These are phyloP conservation scores for Anarrhichthys ocellatus DNA, from an alignment of 2,113 vertebrate species.

Conservation along the genomic window DNA sequence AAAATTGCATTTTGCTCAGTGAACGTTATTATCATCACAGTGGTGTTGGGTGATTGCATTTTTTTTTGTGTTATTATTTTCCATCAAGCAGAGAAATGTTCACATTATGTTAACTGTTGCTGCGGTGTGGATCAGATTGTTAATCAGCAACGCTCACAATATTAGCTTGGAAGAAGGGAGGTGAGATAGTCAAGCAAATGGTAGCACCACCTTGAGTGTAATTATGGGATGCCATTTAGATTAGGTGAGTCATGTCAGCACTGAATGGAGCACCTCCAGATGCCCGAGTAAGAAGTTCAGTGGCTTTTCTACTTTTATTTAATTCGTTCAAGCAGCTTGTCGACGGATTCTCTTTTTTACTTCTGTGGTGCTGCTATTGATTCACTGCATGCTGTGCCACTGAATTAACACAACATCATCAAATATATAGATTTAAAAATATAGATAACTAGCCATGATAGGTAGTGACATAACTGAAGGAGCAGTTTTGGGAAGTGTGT, in stretches of 20 bases:
- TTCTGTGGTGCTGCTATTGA: constrained; percentile 50
- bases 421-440: not conserved
- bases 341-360: constrained; percentile 32
- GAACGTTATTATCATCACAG: constrained; percentile 68
- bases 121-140: constrained; percentile 51
- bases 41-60: constrained; percentile 58
- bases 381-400: constrained; percentile 57
- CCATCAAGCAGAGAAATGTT: constrained; percentile 66
- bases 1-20: constrained; percentile 73
- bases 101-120: constrained; percentile 63
- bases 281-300: constrained; percentile 32
- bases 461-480: not conserved
- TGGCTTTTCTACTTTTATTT: constrained; percentile 48
- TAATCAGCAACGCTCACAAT: constrained; percentile 47
- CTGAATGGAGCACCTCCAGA: constrained; percentile 38
- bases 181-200: constrained; percentile 38
- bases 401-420: not conserved
- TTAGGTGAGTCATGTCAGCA: constrained; percentile 38
- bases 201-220: constrained; percentile 40
- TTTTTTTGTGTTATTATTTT: constrained; percentile 63
- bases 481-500: not conserved
- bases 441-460: not conserved
- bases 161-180: constrained; percentile 19
- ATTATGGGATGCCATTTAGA: constrained; percentile 49
- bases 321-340: constrained; percentile 51